These are phyloP conservation scores for Phenganax stokvisi DNA, from an alignment of 92 coral and sea anemone species.

Conservation along the genomic window DNA sequence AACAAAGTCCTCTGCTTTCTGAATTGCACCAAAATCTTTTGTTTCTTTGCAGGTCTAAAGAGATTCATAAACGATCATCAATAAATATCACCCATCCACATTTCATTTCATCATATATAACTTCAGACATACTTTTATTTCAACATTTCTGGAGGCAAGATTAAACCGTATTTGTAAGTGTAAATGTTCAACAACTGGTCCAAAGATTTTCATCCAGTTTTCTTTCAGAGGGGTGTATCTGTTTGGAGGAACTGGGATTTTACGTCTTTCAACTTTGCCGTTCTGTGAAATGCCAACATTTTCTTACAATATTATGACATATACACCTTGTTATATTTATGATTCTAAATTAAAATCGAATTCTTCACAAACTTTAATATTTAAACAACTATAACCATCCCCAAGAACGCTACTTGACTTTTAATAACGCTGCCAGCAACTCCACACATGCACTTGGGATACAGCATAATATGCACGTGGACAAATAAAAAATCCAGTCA, in stretches of 20 bases:
- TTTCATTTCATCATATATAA: not conserved
- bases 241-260: constrained; percentile 89
- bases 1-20: constrained; percentile 97
- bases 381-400: too few species aligned
- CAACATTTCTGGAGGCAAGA: constrained; percentile 74
- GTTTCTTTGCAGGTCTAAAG: constrained; percentile 86
- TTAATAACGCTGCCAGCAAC: too few species aligned
- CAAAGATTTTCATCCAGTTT: constrained; percentile 87
- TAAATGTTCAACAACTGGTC: constrained; percentile 88
- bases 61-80: not conserved
- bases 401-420: too few species aligned
- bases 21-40: constrained; percentile 87
- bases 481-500: not conserved
- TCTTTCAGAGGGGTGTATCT: constrained; percentile 90
- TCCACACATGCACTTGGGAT: not conserved
- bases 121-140: constrained; percentile 62
- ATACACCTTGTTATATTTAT: not conserved
- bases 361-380: not conserved
- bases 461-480: constrained; percentile 22
- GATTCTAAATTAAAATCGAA: not conserved
- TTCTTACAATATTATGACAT: not conserved
- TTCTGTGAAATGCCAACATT: constrained; percentile 41
- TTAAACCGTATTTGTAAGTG: constrained; percentile 94
- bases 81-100: not conserved
- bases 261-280: constrained; percentile 74